Percentiles rank a stretch among this genome's conserved stretches.
phyloP scores from a whole-genome alignment of 2,888 invertebrate genomes.

The Tridacna gigas region DNA sequence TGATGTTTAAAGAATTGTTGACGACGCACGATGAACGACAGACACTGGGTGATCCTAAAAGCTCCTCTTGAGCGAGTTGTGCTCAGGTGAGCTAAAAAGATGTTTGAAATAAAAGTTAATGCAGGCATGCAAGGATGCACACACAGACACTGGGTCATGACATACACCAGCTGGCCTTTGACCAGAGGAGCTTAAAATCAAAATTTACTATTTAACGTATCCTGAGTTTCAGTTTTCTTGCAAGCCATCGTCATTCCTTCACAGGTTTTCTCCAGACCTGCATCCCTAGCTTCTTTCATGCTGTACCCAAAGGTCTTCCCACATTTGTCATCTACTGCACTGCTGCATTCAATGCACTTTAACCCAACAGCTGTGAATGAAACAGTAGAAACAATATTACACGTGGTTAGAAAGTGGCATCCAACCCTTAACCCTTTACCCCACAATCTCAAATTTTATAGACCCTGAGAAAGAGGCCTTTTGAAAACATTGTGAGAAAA shows the following conservation, averaged over 20 bases:
- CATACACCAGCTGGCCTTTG: too few relatives aligned
- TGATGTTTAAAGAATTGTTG: too few relatives aligned
- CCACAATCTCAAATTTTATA: too few relatives aligned
- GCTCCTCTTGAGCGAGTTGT: too few relatives aligned
- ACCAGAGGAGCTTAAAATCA: too few relatives aligned
- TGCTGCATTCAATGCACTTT: constrained; percentile 17
- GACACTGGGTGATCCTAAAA: too few relatives aligned
- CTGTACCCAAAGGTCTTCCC: constrained; percentile 18
- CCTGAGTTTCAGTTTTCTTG: constrained; percentile 12
- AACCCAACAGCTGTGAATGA: constrained; percentile 1
- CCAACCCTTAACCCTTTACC: not conserved
- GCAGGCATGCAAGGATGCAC: too few relatives aligned
- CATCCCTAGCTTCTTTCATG: not conserved
- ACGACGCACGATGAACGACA: too few relatives aligned
- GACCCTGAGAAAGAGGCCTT: too few relatives aligned
- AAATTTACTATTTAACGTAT: constrained; percentile 17
- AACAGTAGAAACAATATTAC: not conserved
- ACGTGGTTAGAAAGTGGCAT: not conserved
- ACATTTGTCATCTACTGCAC: constrained; percentile 10
- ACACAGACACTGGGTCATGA: too few relatives aligned
- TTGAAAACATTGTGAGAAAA: constrained; percentile 13
- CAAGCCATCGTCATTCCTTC: constrained; percentile 17
- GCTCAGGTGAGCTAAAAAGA: too few relatives aligned
- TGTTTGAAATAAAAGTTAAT: too few relatives aligned
- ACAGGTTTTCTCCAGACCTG: not conserved